Evolutionary conservation across 2,888 invertebrate genomes (phyloP).

Genomic region (Uloborus plumipes): DNA sequence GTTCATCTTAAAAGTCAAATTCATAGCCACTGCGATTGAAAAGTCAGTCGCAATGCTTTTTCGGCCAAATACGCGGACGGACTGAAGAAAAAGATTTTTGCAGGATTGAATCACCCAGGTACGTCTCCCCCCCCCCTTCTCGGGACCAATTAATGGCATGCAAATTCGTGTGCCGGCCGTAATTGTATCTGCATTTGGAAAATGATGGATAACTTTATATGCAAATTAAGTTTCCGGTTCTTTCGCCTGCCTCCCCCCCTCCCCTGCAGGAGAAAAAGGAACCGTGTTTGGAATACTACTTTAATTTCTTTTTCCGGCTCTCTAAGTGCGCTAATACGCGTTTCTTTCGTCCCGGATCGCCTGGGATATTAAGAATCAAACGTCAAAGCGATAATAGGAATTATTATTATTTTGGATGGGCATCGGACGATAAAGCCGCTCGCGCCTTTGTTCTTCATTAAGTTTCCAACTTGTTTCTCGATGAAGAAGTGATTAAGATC

Average conservation of each 20-base stretch:
- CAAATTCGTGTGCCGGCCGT: constrained; percentile 47
- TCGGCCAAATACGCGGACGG: too few relatives aligned
- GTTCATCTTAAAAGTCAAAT: too few relatives aligned
- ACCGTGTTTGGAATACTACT: constrained; percentile 59
- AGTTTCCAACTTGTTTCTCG: too few relatives aligned
- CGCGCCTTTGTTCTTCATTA: too few relatives aligned
- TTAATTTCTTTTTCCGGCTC: constrained; percentile 59
- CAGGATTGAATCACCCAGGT: too few relatives aligned
- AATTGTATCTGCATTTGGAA: constrained; percentile 63
- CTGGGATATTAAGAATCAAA: constrained; percentile 45
- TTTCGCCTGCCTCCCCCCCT: constrained; percentile 17
- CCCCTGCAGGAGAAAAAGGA: constrained; percentile 28
- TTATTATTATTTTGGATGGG: constrained; percentile 43
- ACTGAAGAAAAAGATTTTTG: too few relatives aligned
- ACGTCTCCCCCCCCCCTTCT: too few relatives aligned
- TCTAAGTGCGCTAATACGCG: constrained; percentile 38
- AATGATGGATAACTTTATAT: constrained; percentile 63
- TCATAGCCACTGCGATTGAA: too few relatives aligned
- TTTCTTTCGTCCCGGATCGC: constrained; percentile 6
- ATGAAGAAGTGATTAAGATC: too few relatives aligned
- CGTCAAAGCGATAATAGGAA: constrained; percentile 48
- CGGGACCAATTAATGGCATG: constrained; percentile 54
- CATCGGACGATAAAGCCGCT: neutral
- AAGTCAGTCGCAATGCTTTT: too few relatives aligned
- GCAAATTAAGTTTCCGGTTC: constrained; percentile 63